Percentiles rank a stretch among this genome's conserved stretches.
Evolutionary conservation across 2,888 invertebrate species (phyloP).

Genomic region (Drosophila kanekoi): DNA sequence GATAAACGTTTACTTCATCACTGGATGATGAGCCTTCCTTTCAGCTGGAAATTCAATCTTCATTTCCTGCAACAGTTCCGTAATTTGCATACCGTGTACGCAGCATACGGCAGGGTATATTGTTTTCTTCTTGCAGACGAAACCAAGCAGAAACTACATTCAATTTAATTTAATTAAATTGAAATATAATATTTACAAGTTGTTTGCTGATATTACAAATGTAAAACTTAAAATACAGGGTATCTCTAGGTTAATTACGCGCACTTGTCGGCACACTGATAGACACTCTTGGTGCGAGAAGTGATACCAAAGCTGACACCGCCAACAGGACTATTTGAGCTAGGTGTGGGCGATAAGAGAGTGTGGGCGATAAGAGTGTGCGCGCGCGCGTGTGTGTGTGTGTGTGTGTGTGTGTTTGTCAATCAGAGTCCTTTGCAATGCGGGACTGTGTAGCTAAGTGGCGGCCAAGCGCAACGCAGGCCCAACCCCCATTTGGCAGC

Average conservation of each 20-base stretch:
- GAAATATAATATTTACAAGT: background rate
- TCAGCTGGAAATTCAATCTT: slow-evolving; percentile 51
- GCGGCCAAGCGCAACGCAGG: slow-evolving; percentile 14
- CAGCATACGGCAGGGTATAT: background rate
- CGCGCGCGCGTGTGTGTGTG: background rate
- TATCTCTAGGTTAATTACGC: slow-evolving; percentile 9
- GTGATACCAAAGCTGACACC: slow-evolving; percentile 16
- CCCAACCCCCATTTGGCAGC: slow-evolving; percentile 41
- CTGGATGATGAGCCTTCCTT: slow-evolving; percentile 52
- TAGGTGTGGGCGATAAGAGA: slow-evolving; percentile 18
- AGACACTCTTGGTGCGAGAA: slow-evolving; percentile 20
- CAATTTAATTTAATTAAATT: too few relatives aligned
- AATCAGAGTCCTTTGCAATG: slow-evolving; percentile 34
- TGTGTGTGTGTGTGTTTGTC: slow-evolving; percentile 8
- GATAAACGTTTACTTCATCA: slow-evolving; percentile 49
- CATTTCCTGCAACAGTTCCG: slow-evolving; percentile 54
- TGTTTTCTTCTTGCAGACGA: background rate
- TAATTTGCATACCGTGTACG: slow-evolving; percentile 23
- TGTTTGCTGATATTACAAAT: background rate
- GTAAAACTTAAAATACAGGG: slow-evolving; percentile 17
- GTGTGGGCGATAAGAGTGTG: slow-evolving; percentile 5
- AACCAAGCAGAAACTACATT: background rate
- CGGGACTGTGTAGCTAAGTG: slow-evolving; percentile 40
- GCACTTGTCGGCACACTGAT: background rate
- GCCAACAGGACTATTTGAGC: slow-evolving; percentile 9